Base-by-base conservation (phyloP, 2,797 vertebrate species). In the Coregonus suidteri region DNA sequence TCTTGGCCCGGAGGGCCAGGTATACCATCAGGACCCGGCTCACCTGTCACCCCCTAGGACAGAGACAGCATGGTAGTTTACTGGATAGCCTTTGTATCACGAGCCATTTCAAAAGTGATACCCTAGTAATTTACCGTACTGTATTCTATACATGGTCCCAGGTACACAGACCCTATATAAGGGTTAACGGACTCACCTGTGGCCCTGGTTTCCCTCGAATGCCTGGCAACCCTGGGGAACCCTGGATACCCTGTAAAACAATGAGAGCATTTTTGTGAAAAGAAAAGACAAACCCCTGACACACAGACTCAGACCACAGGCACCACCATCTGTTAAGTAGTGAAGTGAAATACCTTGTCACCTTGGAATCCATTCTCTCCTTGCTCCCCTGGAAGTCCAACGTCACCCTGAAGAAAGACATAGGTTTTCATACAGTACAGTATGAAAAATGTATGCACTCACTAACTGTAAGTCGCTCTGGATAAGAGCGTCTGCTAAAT, bases 301-400 rank as follows among this genome's bases (percentile, higher is more conserved):
- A 77, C 54, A 81, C 4, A 66, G 84, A 74, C 6, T 47, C 41
- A 47, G 41, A 47, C 3, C 4, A 47, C 59, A 64, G 4, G 52
- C 0, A 62, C 4, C 18, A 2, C 71, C 11, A 53, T n/a, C 13
- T 15, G 67, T 75, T 70, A 18, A 5, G 31, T 25, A 14, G 6
- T 51, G 47, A 71, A 53, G 34, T 56, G 35, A 78, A 81, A 77
- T 52, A 99, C 98, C 96, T 98, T 98, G 93, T 99, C 98, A 80
- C 98, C 98, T 95, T 96, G 96, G 94, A 96, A 99, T 88, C 98
- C 98, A 0, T 86, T 62, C 81, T 98, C 96, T 89, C 98, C 98
- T 0, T 92, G 95, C 85, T 97, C 94, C 88, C 98, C 98, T 41
- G 96, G 92, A 83, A 96, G 86, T 80, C 98, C 98, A 83, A 95